Evolutionary conservation across 1,140 invertebrate genomes (phyloP), one percentile per base, ranked within the genome.

Genomic region (Tetramorium parvispinum): DNA sequence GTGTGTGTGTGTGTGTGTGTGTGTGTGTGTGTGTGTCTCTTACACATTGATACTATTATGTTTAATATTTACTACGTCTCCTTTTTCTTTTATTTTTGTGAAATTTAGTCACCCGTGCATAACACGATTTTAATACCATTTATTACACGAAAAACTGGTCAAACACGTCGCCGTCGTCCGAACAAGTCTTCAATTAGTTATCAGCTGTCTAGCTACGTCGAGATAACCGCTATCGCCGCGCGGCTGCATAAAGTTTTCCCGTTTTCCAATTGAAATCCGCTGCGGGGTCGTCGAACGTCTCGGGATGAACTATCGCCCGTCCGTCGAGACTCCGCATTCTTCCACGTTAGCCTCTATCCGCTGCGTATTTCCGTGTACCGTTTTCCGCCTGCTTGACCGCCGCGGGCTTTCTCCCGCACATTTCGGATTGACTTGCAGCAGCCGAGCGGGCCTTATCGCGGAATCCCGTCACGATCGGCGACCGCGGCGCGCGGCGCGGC

Each of bases 401-500:
- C 51, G 8, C 10, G n/a, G 27, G 43, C 57, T 32, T 24, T 65
- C 40, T 6, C 21, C 16, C 40, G 55, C 43, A 4, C 32, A 37
- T 81, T 78, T 82, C 57, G 2, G 11, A n/a, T 37, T 51, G 18
- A 57, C 49, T 57, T 32, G 27, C 53, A 24, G 18, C 37, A 18
- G 53, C 16, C 6, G 16, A 46, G 16, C 49, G 40, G 8, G 27
- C 32, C 24, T 53, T 11, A 57, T 63, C 76, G 57, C 1, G 3
- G 46, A 91, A 66, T 18, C 88, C 11, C 32, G 27, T 57, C 89
- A 90, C 89, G 89, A 78, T 57, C 59, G 55, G 5, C 68, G 59
- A 61, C 51, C 70, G 46, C 82, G 88, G 32, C 32, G 32, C n/a
- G n/a, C n/a, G n/a, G n/a, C n/a, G n/a, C n/a, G n/a, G n/a, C 70